Conservation (phyloP, 2,888 invertebrate genomes). For the Drosophila bunnanda region DNA sequence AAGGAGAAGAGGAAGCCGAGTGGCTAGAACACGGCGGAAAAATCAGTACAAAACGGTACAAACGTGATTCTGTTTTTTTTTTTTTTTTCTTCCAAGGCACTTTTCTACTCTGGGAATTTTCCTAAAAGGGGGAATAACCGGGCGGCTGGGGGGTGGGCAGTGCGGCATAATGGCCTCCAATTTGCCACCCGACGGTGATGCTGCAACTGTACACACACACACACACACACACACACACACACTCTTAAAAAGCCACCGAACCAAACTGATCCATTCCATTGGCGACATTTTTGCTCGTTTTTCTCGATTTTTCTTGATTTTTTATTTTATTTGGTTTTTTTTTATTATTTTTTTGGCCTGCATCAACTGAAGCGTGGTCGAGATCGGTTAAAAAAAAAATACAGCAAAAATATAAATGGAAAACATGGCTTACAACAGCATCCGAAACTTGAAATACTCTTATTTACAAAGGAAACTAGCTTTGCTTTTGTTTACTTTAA, state of each 20-base stretch:
- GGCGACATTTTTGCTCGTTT: slow-evolving; percentile 36
- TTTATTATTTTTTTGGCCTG: slow-evolving; percentile 6
- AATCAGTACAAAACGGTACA: slow-evolving; percentile 80
- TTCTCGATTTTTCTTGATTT: slow-evolving; percentile 9
- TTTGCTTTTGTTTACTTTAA: too few relatives aligned
- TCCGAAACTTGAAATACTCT: neutral
- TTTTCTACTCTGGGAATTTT: slow-evolving; percentile 42
- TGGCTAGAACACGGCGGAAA: slow-evolving; percentile 46
- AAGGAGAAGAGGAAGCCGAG: slow-evolving; percentile 14
- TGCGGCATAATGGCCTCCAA: slow-evolving; percentile 58
- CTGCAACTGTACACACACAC: slow-evolving; percentile 68
- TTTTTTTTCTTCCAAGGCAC: slow-evolving; percentile 54
- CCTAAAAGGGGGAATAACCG: slow-evolving; percentile 9
- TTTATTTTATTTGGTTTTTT: slow-evolving; percentile 4
- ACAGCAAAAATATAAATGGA: slow-evolving; percentile 14
- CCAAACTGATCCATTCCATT: slow-evolving; percentile 34
- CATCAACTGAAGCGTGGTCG: slow-evolving; percentile 74
- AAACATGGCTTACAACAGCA: slow-evolving; percentile 4
- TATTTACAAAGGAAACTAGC: neutral
- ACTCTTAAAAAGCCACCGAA: slow-evolving; percentile 2
- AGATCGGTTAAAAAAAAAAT: slow-evolving; percentile 37
- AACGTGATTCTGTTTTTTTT: slow-evolving; percentile 77
- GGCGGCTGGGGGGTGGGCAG: slow-evolving; percentile 7
- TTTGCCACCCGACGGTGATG: slow-evolving; percentile 52
- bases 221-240: slow-evolving; percentile 3